These are phyloP conservation scores for Dreissena polymorpha DNA, from an alignment of 1,140 invertebrate genomes.

Conservation along the genomic window DNA sequence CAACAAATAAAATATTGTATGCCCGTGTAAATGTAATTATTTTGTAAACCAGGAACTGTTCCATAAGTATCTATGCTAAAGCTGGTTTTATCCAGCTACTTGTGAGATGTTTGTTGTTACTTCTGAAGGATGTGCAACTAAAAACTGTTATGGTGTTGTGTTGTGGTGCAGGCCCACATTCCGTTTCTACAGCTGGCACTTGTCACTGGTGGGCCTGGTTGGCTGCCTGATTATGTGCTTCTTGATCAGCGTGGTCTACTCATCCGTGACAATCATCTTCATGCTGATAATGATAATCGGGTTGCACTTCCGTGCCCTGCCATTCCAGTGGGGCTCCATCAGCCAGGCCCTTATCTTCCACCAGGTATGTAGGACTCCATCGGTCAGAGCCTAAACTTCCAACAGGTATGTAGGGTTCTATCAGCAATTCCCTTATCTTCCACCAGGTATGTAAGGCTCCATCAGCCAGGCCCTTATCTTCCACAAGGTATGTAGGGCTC, in stretches of 20 bases:
- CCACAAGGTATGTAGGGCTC: slow-evolving; percentile 88
- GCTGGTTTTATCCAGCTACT: neutral
- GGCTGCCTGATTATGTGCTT: slow-evolving; percentile 98
- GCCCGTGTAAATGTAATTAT: neutral
- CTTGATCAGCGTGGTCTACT: slow-evolving; percentile 94
- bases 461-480: slow-evolving; percentile 99
- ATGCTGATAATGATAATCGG: slow-evolving; percentile 92
- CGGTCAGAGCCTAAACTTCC: neutral
- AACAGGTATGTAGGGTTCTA: slow-evolving; percentile 91
- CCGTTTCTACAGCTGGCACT: slow-evolving; percentile 97
- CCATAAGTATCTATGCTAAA: neutral
- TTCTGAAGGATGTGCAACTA: no score
- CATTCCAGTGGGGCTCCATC: slow-evolving; percentile 96
- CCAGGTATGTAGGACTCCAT: slow-evolving; percentile 84
- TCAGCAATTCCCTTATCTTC: slow-evolving; percentile 99
- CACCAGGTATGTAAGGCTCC: slow-evolving; percentile 98
- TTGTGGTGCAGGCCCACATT: slow-evolving; percentile 90
- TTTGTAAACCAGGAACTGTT: neutral
- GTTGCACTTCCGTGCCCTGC: slow-evolving; percentile 96
- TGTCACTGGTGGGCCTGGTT: slow-evolving; percentile 91
- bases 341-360: slow-evolving; percentile 99
- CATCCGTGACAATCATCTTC: slow-evolving; percentile 92
- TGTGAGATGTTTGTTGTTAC: no score
- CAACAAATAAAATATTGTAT: no score
- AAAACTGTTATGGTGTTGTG: no score